Percentiles rank a stretch among this genome's conserved stretches.
phyloP scores from a whole-genome alignment of 2,888 invertebrate species.

The Eustalomyia histrio region DNA sequence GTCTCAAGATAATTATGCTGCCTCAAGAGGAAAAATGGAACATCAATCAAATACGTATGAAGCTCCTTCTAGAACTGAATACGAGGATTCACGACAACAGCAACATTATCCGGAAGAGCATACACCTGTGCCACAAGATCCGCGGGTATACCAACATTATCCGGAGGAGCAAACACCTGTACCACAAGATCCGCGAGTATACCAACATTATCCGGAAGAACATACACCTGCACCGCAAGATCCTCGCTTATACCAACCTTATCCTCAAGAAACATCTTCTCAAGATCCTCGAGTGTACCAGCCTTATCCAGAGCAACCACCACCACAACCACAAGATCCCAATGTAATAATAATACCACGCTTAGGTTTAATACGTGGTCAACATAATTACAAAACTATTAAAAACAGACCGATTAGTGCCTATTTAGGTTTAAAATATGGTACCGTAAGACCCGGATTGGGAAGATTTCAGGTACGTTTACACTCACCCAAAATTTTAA shows the following conservation, averaged over 20 bases:
- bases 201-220: not conserved
- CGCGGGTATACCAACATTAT: not conserved
- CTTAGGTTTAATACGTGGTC: slow-evolving; percentile 72
- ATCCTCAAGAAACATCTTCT: not conserved
- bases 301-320: slow-evolving; percentile 24
- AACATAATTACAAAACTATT: slow-evolving; percentile 69
- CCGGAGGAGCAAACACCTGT: not conserved
- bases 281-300: slow-evolving; percentile 27
- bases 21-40: not conserved
- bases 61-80: slow-evolving; percentile 4
- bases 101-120: not conserved
- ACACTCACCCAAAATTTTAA: not conserved
- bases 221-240: not conserved
- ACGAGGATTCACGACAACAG: slow-evolving; percentile 9
- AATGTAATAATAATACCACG: slow-evolving; percentile 70
- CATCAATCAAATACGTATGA: too few species aligned
- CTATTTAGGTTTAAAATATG: slow-evolving; percentile 75
- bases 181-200: not conserved
- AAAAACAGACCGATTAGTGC: slow-evolving; percentile 72
- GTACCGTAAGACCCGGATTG: slow-evolving; percentile 71
- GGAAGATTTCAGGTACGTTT: slow-evolving; percentile 74
- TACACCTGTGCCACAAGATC: not conserved
- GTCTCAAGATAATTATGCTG: slow-evolving; percentile 3
- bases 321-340: slow-evolving; percentile 54
- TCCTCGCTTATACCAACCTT: not conserved